Evolutionary conservation across 2,888 invertebrate genomes (phyloP).

Genomic region (Plebejus argus): DNA sequence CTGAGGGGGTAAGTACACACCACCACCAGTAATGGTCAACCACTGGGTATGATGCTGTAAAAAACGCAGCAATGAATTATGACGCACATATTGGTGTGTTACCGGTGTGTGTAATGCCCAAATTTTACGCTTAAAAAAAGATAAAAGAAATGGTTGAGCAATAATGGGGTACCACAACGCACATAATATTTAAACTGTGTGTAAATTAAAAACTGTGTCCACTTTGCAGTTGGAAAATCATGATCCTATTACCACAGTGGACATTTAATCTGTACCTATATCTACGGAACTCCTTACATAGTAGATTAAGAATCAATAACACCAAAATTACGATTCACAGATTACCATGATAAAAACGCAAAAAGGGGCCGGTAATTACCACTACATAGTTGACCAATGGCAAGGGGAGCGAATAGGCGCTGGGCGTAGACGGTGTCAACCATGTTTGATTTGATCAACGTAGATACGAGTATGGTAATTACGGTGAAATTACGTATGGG

Average conservation of each 20-base stretch:
- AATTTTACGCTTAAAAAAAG: neutral
- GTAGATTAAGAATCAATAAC: neutral
- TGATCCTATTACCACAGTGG: neutral
- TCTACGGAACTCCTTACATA: neutral
- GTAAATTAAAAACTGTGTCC: no score
- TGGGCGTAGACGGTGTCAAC: conserved; percentile 49
- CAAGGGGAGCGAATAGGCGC: conserved; percentile 55
- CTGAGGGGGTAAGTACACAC: neutral
- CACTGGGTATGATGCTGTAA: neutral
- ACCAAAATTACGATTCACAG: neutral
- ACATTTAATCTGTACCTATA: neutral
- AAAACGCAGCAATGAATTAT: neutral
- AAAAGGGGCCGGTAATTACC: conserved; percentile 3
- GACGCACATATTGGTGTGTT: neutral
- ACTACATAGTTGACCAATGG: conserved; percentile 29
- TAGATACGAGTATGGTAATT: conserved; percentile 16
- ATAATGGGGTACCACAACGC: neutral
- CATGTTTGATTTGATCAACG: conserved; percentile 17
- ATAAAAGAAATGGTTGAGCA: neutral
- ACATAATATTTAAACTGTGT: no score
- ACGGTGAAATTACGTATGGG: neutral
- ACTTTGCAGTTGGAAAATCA: neutral
- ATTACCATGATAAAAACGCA: conserved; percentile 5
- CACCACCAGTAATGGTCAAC: neutral
- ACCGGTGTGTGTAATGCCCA: neutral